Evolutionary conservation across 2,113 vertebrate genomes (phyloP).

Genomic region (Zapornia atra): DNA sequence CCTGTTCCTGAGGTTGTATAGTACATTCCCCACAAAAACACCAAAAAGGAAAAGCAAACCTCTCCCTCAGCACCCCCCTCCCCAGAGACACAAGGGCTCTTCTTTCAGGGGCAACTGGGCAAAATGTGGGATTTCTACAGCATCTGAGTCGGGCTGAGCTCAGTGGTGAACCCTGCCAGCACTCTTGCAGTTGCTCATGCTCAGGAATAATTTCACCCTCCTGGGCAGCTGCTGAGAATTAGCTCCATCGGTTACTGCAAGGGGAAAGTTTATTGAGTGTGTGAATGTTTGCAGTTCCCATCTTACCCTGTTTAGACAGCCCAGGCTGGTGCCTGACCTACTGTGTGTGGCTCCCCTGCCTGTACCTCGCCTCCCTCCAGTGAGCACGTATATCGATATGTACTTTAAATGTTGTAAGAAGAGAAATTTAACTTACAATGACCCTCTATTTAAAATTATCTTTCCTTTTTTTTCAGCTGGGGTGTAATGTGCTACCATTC

Average conservation of each 20-base stretch:
- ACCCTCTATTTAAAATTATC: background rate
- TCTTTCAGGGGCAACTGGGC: rapidly evolving
- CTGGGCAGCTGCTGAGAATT: background rate
- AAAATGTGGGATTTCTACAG: background rate
- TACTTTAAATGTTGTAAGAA: background rate
- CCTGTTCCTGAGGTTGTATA: rapidly evolving
- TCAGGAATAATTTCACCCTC: background rate
- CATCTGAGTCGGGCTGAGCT: background rate
- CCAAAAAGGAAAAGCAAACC: background rate
- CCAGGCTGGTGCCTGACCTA: background rate
- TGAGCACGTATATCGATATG: background rate
- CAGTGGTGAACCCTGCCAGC: background rate
- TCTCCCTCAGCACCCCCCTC: background rate
- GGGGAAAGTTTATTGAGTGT: background rate
- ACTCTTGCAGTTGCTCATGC: background rate
- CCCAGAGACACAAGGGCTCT: background rate
- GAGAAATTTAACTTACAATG: background rate
- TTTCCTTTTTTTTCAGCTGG: background rate
- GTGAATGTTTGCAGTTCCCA: background rate
- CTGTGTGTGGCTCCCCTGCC: background rate
- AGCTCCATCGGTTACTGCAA: background rate
- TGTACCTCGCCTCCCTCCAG: background rate
- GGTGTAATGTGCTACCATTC: background rate
- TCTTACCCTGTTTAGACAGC: background rate
- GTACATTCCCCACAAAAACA: background rate